A percentile compares a stretch with the other conserved stretches of the same genome.
phyloP scores from a whole-genome alignment of 2,888 invertebrate species.

The Buathra laborator region DNA sequence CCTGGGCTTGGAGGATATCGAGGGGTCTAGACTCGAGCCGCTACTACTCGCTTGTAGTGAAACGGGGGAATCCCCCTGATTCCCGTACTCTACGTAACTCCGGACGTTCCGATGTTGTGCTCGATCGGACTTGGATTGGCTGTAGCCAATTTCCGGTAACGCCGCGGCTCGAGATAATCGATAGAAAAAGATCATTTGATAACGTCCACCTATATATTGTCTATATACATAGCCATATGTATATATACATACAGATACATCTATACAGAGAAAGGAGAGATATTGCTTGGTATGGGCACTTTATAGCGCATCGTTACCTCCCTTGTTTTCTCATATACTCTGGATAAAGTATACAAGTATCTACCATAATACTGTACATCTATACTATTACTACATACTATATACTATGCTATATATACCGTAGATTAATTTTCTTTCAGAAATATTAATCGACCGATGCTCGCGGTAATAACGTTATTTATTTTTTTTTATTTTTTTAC shows the following conservation, averaged over 20 bases:
- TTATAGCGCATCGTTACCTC: conserved; percentile 29
- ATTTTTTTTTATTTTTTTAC: not conserved
- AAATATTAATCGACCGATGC: conserved; percentile 57
- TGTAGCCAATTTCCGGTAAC: conserved; percentile 31
- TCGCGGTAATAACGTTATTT: conserved; percentile 51
- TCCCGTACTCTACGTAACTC: conserved; percentile 26
- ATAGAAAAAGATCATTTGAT: conserved; percentile 45
- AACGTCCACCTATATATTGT: not conserved
- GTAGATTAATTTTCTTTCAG: conserved; percentile 36
- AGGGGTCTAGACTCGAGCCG: not conserved
- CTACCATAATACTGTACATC: conserved; percentile 1
- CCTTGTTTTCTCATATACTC: conserved; percentile 19
- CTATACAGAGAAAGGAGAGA: not conserved
- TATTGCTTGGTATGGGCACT: conserved; percentile 19
- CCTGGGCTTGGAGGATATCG: not conserved
- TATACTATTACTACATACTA: conserved; percentile 15
- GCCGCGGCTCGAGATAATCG: conserved; percentile 39
- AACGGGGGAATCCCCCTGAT: conserved; percentile 2
- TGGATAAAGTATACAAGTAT: conserved; percentile 18
- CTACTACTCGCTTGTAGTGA: not conserved
- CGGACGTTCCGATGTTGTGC: conserved; percentile 54
- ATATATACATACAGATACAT: not conserved
- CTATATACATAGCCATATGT: not conserved
- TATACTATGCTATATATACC: conserved; percentile 35
- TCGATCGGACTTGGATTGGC: conserved; percentile 46